These are phyloP conservation scores for Myotis vivesi DNA, from an alignment of 2,797 vertebrate species.

Conservation along the genomic window DNA sequence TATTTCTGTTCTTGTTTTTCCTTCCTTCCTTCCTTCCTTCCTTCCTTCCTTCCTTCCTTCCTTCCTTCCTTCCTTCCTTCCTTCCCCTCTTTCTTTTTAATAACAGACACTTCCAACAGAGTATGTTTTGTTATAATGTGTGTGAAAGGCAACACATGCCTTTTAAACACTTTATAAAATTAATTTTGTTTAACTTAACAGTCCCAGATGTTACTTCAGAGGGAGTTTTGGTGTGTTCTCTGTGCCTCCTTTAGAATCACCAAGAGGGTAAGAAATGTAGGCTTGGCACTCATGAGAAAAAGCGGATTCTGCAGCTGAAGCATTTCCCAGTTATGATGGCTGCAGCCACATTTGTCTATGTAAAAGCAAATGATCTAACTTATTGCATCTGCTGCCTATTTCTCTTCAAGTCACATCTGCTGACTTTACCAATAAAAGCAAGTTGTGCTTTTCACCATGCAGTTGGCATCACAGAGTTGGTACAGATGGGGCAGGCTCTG, in stretches of 20 bases:
- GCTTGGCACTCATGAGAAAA: neutral
- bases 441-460: neutral
- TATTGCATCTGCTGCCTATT: conserved; percentile 67
- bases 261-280: neutral
- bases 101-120: neutral
- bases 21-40: too few relatives aligned
- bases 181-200: neutral
- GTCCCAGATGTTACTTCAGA: neutral
- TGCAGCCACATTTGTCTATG: conserved; percentile 56
- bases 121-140: neutral
- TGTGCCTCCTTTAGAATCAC: neutral
- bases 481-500: neutral
- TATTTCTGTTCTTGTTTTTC: neutral
- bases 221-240: neutral
- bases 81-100: neutral
- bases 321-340: conserved; percentile 22
- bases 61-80: too few relatives aligned
- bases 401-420: conserved; percentile 72
- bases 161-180: neutral
- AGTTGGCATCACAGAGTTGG: neutral
- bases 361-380: conserved; percentile 48
- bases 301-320: conserved; percentile 26
- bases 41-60: too few relatives aligned
- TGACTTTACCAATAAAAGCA: conserved; percentile 57
- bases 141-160: neutral